These are phyloP conservation scores for Lasiommata megera DNA, from an alignment of 2,888 invertebrate species.

Conservation along the genomic window DNA sequence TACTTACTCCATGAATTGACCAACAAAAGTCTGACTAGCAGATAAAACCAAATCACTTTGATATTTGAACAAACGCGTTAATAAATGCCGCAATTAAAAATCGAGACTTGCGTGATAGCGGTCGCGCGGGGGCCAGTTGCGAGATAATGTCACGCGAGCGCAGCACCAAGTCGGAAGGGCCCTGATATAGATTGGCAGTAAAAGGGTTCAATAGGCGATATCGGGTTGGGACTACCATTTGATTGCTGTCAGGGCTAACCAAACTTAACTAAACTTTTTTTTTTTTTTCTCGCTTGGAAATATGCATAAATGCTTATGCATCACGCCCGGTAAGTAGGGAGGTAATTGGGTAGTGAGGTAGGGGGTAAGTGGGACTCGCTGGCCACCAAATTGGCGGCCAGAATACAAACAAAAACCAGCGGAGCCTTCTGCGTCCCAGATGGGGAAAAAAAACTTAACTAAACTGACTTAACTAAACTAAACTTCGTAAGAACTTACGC, in stretches of 20 bases:
- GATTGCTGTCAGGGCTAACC: slow-evolving; percentile 38
- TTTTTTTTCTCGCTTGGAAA: too few relatives aligned
- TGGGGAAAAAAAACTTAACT: too few relatives aligned
- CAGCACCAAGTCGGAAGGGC: slow-evolving; percentile 28
- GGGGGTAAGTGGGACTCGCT: too few relatives aligned
- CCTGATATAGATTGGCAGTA: slow-evolving; percentile 36
- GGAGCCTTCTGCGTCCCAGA: too few relatives aligned
- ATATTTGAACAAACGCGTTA: slow-evolving; percentile 25
- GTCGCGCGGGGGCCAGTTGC: slow-evolving; percentile 22
- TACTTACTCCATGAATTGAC: slow-evolving; percentile 10
- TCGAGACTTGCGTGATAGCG: slow-evolving; percentile 25
- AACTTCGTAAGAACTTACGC: too few relatives aligned
- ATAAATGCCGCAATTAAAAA: slow-evolving; percentile 30
- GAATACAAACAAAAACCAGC: too few relatives aligned
- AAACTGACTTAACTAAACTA: too few relatives aligned
- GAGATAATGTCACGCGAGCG: slow-evolving; percentile 31
- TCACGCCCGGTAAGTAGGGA: too few relatives aligned
- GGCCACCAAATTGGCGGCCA: too few relatives aligned
- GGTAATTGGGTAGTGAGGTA: too few relatives aligned
- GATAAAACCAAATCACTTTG: slow-evolving; percentile 20
- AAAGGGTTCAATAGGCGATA: slow-evolving; percentile 42
- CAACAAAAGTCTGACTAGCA: slow-evolving; percentile 13
- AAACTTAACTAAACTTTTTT: background rate
- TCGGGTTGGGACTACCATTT: slow-evolving; percentile 52
- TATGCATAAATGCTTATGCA: too few relatives aligned